Percentiles rank a stretch among this genome's conserved stretches.
phyloP scores from a whole-genome alignment of 2,797 vertebrate species.

The Pseudochirops corinnae region DNA sequence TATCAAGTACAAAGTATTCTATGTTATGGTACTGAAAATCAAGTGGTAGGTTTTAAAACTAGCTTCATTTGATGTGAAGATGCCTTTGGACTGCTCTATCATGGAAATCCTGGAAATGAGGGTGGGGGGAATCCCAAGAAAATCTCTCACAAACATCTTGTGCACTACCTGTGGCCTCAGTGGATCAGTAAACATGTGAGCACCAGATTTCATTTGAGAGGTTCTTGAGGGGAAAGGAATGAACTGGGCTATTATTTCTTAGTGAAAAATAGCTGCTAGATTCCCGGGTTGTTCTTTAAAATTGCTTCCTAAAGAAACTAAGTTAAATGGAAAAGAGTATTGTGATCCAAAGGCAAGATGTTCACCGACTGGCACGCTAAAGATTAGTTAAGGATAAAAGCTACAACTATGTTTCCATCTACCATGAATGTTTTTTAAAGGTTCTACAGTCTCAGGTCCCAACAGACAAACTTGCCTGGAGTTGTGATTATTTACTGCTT shows the following conservation, averaged over 20 bases:
- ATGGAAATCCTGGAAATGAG: background rate
- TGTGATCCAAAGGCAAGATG: conserved; percentile 16
- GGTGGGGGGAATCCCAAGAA: background rate
- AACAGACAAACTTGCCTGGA: background rate
- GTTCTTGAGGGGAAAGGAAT: background rate
- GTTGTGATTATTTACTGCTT: conserved; percentile 27
- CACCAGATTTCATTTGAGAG: background rate
- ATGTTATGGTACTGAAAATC: background rate
- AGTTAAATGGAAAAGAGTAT: conserved; percentile 4
- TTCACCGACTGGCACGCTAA: conserved; percentile 3
- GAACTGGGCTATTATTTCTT: background rate
- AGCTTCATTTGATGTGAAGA: background rate
- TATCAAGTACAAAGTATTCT: background rate
- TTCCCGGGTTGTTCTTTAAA: conserved; percentile 12
- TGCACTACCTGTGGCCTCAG: background rate
- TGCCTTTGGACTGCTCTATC: background rate
- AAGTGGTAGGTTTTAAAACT: background rate
- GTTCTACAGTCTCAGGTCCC: conserved; percentile 1
- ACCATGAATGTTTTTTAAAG: background rate
- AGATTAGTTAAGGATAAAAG: conserved; percentile 10
- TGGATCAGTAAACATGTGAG: background rate
- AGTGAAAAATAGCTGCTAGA: conserved; percentile 16
- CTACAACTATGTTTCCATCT: background rate
- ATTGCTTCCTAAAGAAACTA: conserved; percentile 35
- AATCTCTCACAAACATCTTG: background rate